A percentile compares a stretch with the other conserved stretches of the same genome.
phyloP scores from a whole-genome alignment of 35 echinoderm and acorn worm species.

The Heliocidaris tuberculata region DNA sequence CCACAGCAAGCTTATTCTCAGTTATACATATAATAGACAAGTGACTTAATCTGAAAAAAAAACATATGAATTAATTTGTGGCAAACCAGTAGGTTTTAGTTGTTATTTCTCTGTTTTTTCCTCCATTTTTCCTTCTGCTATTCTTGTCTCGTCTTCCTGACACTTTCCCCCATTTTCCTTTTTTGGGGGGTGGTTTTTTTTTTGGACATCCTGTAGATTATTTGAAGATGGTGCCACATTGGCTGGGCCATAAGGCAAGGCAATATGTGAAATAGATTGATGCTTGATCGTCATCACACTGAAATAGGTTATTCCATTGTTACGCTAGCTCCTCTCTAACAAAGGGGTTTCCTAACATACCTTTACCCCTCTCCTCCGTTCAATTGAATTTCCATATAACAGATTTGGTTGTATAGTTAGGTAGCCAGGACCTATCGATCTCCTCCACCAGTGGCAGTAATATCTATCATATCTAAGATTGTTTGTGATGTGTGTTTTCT shows the following conservation, averaged over 20 bases:
- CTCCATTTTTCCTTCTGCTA: no score
- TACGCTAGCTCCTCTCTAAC: background rate
- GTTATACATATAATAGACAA: no score
- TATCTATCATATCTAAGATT: no score
- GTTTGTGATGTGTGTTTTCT: no score
- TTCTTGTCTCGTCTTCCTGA: no score
- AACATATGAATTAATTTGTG: no score
- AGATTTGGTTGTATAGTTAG: background rate
- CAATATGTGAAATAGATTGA: constrained; percentile 40
- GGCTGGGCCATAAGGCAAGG: background rate
- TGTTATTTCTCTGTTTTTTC: no score
- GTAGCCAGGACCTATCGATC: background rate
- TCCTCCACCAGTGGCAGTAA: no score
- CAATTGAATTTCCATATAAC: background rate
- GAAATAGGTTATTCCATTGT: constrained; percentile 35
- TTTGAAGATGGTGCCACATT: background rate
- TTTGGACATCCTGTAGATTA: background rate
- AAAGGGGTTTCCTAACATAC: constrained; percentile 1
- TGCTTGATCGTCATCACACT: background rate
- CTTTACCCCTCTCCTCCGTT: background rate
- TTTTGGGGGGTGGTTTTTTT: background rate
- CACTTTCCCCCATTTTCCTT: no score
- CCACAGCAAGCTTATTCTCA: no score
- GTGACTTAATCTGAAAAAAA: no score
- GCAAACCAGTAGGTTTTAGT: no score